phyloP scores from a whole-genome alignment of 2,888 invertebrate species.

The Rhogogaster chlorosoma region DNA sequence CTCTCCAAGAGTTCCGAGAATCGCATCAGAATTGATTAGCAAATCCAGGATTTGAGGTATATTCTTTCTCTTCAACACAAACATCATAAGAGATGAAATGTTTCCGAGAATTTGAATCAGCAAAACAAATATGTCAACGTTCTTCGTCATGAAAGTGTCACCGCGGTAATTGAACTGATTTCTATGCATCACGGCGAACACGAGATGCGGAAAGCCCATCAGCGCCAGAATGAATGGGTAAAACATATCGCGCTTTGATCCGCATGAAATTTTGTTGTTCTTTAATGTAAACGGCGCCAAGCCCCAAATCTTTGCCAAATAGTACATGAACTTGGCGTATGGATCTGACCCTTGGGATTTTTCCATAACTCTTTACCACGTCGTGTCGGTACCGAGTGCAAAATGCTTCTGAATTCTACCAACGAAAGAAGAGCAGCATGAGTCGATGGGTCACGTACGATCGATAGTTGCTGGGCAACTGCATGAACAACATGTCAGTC shows the following conservation, averaged over 20 bases:
- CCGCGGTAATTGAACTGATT: neutral
- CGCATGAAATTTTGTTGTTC: neutral
- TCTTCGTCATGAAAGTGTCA: neutral
- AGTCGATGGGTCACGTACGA: neutral
- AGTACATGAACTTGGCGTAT: neutral
- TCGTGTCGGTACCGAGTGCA: too few species aligned
- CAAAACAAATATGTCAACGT: neutral
- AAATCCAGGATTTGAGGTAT: neutral
- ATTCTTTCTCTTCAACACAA: neutral
- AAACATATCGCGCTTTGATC: neutral
- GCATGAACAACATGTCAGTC: neutral
- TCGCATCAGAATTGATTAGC: neutral
- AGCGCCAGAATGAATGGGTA: neutral
- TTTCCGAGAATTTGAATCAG: neutral
- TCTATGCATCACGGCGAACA: neutral
- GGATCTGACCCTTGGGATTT: neutral
- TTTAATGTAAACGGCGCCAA: slow-evolving; percentile 6
- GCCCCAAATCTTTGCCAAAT: neutral
- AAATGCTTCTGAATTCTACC: neutral
- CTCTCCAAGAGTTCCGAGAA: neutral
- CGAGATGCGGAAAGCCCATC: neutral
- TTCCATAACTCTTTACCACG: neutral
- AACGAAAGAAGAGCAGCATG: neutral
- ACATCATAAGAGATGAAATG: neutral
- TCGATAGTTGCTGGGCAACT: neutral